Conservation (phyloP, 1,140 invertebrate genomes). For the Magallana gigas region DNA sequence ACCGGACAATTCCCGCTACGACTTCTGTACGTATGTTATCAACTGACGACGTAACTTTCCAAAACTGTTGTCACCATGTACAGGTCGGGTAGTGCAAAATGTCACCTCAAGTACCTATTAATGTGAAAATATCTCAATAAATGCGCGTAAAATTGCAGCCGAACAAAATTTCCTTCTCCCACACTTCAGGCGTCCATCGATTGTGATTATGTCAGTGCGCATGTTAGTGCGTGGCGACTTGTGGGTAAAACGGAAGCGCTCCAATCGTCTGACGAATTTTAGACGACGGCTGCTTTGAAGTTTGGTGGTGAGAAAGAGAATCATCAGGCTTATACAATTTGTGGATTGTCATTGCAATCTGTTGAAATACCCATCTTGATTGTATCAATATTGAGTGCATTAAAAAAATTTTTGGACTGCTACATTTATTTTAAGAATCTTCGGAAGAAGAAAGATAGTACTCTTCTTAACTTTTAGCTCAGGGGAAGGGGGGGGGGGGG, state of each 20-base stretch:
- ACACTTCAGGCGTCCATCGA: slow-evolving; percentile 24
- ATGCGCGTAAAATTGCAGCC: not conserved
- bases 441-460: too few relatives aligned
- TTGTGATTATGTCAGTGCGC: slow-evolving; percentile 12
- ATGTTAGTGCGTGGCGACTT: slow-evolving; percentile 17
- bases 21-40: slow-evolving; percentile 30
- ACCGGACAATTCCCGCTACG: not conserved
- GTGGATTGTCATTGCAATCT: too few relatives aligned
- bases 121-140: not conserved
- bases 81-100: not conserved
- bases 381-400: too few relatives aligned
- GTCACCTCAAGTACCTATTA: not conserved
- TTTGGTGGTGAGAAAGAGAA: too few relatives aligned
- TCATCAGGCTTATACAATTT: too few relatives aligned
- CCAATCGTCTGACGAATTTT: not conserved
- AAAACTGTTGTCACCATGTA: not conserved
- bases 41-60: not conserved
- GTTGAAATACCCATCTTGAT: too few relatives aligned
- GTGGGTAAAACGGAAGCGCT: slow-evolving; percentile 15
- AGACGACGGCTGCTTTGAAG: too few relatives aligned
- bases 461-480: too few relatives aligned
- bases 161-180: slow-evolving; percentile 28
- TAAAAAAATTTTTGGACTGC: too few relatives aligned
- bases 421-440: too few relatives aligned
- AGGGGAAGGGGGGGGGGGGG: not conserved